Evolutionary conservation across 2,113 vertebrate genomes (phyloP).

Genomic region (Phocoena phocoena): DNA sequence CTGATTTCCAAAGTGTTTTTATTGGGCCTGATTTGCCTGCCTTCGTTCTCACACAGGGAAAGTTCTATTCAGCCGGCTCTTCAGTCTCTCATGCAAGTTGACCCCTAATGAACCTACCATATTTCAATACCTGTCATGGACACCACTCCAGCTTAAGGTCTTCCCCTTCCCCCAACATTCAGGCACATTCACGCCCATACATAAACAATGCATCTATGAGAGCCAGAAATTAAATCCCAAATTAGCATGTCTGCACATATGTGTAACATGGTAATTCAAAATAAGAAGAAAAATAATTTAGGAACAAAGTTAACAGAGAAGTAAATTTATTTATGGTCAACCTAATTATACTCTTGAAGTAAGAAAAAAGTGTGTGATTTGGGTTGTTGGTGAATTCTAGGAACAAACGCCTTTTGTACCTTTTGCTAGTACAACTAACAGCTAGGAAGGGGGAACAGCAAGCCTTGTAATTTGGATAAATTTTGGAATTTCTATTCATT

Average conservation of each 20-base stretch:
- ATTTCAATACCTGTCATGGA: too few species aligned
- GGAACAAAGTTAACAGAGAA: neutral
- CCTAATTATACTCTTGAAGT: neutral
- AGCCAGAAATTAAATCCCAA: neutral
- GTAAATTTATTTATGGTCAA: neutral
- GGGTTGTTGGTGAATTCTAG: neutral
- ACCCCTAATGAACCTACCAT: neutral
- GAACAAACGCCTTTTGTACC: neutral
- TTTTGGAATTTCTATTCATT: neutral
- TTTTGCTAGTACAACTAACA: neutral
- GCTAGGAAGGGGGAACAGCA: neutral
- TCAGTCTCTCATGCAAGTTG: neutral
- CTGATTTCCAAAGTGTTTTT: neutral
- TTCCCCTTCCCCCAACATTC: neutral
- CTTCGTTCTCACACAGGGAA: neutral
- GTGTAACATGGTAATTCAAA: neutral
- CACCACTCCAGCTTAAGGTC: too few species aligned
- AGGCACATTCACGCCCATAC: neutral
- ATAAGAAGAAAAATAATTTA: neutral
- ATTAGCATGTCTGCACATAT: neutral
- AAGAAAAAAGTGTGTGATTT: neutral
- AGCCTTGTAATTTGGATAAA: neutral
- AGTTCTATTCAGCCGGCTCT: neutral
- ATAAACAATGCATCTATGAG: neutral
- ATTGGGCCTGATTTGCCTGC: neutral